Conservation (phyloP, 2,113 vertebrate genomes). For the Motacilla tschutschensis region DNA sequence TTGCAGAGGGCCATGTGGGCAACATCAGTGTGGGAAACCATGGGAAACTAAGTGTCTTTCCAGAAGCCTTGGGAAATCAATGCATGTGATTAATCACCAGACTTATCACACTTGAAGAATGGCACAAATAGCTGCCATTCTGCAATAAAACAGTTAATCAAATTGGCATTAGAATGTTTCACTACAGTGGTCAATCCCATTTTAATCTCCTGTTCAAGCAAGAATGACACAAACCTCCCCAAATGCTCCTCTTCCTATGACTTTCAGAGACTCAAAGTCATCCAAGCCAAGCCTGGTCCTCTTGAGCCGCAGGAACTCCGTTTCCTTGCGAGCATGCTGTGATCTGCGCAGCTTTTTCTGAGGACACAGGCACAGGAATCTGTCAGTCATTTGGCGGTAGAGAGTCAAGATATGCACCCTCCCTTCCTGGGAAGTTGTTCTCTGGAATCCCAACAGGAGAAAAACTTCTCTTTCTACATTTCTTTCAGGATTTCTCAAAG, state of each 20-base stretch:
- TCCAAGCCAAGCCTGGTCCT: constrained; percentile 92
- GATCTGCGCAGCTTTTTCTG: constrained; percentile 94
- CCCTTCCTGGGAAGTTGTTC: neutral
- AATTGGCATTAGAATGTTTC: neutral
- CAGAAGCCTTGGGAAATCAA: neutral
- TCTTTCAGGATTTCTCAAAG: neutral
- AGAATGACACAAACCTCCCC: constrained; percentile 83
- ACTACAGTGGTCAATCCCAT: neutral
- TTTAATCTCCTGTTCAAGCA: neutral
- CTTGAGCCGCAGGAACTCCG: constrained; percentile 93
- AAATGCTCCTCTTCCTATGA: constrained; percentile 96
- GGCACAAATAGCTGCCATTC: neutral
- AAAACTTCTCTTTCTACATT: neutral
- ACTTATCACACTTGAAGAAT: neutral
- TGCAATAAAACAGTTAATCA: neutral
- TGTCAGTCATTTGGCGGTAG: rapidly evolving
- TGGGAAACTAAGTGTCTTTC: neutral
- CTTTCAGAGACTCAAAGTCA: constrained; percentile 96
- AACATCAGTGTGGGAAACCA: neutral
- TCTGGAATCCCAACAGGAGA: neutral
- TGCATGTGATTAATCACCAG: neutral
- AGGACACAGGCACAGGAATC: neutral
- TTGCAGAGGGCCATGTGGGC: neutral
- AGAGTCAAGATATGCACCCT: neutral
- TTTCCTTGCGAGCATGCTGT: constrained; percentile 96